Percentiles rank a stretch among this genome's conserved stretches.
Conservation (phyloP, 2,113 vertebrate species). For the Aleadryas rufinucha region DNA sequence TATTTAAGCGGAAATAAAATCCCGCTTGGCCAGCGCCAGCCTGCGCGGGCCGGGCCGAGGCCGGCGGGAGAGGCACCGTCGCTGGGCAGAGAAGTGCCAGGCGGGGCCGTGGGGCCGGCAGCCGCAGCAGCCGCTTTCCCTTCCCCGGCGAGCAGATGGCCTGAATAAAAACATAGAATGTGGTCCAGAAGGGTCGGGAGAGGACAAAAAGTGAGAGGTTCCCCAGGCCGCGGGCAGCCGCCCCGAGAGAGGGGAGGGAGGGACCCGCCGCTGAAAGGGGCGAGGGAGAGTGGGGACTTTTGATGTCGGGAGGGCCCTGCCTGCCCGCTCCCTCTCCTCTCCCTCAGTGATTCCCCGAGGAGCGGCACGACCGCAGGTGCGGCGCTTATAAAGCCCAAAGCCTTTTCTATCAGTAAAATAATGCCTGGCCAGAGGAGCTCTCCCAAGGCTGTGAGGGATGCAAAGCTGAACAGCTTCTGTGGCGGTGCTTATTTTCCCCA, state of each 20-base stretch:
- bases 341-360: not conserved
- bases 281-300: constrained; percentile 67
- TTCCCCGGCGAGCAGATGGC: constrained; percentile 87
- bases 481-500: not conserved
- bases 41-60: not conserved
- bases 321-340: not conserved
- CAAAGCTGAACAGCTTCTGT: not conserved
- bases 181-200: constrained; percentile 83
- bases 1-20: constrained; percentile 59
- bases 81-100: constrained; percentile 8
- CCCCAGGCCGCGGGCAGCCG: constrained; percentile 83
- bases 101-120: not conserved
- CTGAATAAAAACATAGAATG: constrained; percentile 87
- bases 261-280: constrained; percentile 68
- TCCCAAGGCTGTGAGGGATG: not conserved
- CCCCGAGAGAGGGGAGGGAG: constrained; percentile 76
- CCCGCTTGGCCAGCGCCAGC: not conserved
- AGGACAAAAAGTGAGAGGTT: constrained; percentile 93
- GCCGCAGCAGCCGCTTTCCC: constrained; percentile 28
- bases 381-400: constrained; percentile 66
- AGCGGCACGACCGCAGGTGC: constrained; percentile 58
- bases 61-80: not conserved
- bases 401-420: constrained; percentile 41
- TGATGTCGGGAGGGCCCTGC: constrained; percentile 60
- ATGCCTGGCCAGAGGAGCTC: constrained; percentile 12